These are phyloP conservation scores for Cacatua alba DNA, from an alignment of 2,113 vertebrate species.

Conservation along the genomic window DNA sequence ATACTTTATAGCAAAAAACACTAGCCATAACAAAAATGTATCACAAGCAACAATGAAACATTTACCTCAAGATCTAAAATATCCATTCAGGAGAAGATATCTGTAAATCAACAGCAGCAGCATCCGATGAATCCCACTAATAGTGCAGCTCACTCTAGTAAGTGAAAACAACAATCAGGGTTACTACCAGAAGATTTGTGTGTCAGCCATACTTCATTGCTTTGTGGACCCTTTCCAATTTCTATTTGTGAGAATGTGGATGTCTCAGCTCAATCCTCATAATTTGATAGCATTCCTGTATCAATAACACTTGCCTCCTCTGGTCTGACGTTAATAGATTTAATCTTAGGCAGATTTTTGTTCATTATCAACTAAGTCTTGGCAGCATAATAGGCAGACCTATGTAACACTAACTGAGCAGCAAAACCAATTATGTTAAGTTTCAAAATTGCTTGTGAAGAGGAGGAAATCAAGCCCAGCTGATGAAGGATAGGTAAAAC, in stretches of 20 bases:
- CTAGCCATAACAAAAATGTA: background rate
- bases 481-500: background rate
- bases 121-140: background rate
- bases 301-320: background rate
- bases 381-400: background rate
- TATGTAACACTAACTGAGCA: background rate
- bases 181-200: background rate
- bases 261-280: background rate
- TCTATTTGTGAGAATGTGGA: background rate
- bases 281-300: background rate
- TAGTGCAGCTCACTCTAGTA: background rate
- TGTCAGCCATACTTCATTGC: background rate
- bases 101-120: background rate
- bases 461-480: background rate
- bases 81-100: background rate
- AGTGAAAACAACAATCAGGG: background rate
- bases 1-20: background rate
- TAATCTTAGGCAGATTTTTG: background rate
- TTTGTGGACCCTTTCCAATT: background rate
- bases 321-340: background rate
- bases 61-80: background rate
- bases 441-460: background rate
- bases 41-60: background rate
- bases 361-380: background rate
- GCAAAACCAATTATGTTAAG: background rate